A percentile compares a stretch with the other conserved stretches of the same genome.
Conservation (phyloP, 2,113 vertebrate species). For the Tachycineta bicolor region DNA sequence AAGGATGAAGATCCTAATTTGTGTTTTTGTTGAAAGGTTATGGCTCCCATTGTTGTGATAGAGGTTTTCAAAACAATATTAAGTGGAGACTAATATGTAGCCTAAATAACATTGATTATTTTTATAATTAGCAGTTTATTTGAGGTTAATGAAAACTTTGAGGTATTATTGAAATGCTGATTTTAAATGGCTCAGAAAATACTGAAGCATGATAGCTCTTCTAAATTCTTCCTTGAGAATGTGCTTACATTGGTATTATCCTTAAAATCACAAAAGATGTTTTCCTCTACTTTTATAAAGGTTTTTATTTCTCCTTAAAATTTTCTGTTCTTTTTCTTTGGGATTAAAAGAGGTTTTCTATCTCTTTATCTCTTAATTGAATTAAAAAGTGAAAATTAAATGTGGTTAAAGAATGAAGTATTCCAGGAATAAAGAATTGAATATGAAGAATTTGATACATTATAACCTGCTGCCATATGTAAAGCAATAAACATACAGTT, state of each 20-base stretch:
- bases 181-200: background rate
- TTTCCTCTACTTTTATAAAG: background rate
- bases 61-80: background rate
- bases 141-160: background rate
- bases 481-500: background rate
- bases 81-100: background rate
- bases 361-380: background rate
- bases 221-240: background rate
- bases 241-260: background rate
- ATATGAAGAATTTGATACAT: background rate
- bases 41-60: fast-evolving
- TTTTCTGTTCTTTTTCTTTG: background rate
- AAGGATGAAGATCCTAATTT: background rate
- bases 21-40: background rate
- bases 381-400: background rate
- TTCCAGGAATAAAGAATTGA: background rate
- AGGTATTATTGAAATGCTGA: background rate
- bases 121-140: background rate
- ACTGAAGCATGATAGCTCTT: background rate
- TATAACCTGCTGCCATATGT: background rate
- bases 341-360: background rate
- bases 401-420: background rate
- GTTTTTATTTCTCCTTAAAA: background rate
- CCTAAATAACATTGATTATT: background rate
- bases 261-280: background rate